Evolutionary conservation across 2,888 invertebrate genomes (phyloP), one percentile per base, ranked within the genome.

Genomic region (Rhogogaster chlorosoma): DNA sequence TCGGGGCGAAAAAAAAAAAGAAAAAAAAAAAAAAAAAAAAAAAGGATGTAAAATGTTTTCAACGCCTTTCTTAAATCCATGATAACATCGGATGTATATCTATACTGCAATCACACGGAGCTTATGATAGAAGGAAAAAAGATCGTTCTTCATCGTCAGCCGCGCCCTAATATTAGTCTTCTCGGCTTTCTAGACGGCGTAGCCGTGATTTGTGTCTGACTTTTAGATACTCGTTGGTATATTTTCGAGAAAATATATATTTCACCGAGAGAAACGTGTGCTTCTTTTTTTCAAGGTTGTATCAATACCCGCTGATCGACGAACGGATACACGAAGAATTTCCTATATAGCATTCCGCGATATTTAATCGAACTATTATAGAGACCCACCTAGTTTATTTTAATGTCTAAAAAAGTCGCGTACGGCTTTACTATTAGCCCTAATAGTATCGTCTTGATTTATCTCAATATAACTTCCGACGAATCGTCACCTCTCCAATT

Each of bases 171-270:
- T 67, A 29, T 32, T 67, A 32, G 67, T 67, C 67, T 29, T 32
- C 22, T 61, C 12, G 5, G 67, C 18, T 29, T 67, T 53, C 29
- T 32, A 32, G 18, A 32, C 32, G 29, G 15, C 32, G 32, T 32
- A 12, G 12, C 67, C 15, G 67, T 67, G 67, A 67, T 32, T 67
- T 67, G 67, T 67, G 67, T 32, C 67, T 67, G 67, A 67, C 67
- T 67, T 67, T 67, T 32, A 32, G 67, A 32, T 67, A 67, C 29
- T 18, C 32, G 29, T 32, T 67, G 32, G 67, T 32, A 67, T 67
- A 67, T 67, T 67, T 67, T 26, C 18, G 1, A 32, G 32, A 32
- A 67, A 67, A 53, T 32, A 67, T 67, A 67, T 67, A 22, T 61
- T 61, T 67, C 67, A 67, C 26, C 6, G 5, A 32, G 29, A 26